Evolutionary conservation across 2,888 invertebrate species (phyloP), one percentile per base, ranked within the genome.

Genomic region (Automeris io): DNA sequence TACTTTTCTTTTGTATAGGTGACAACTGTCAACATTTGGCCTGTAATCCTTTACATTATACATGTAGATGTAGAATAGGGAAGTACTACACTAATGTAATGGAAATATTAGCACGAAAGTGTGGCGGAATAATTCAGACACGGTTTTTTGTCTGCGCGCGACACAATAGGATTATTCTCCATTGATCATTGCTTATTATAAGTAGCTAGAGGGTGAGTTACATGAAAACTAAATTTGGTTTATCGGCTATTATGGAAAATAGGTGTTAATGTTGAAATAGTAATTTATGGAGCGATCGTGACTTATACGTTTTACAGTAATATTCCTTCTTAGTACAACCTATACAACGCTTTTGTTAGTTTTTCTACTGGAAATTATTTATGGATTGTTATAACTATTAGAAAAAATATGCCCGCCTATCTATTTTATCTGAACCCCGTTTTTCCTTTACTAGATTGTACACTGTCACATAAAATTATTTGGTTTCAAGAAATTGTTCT

Each of bases 211-310:
- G 86, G 85, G 85, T 81, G 80, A 69, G 80, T 70, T 73, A 86
- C 85, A 85, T 81, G 85, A 79, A 86, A 86, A 85, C 83, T 81
- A 85, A 86, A 86, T 86, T 86, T 86, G 83, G 85, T 85, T 85
- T 85, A 85, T 85, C 85, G 85, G 77, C 81, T 80, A 80, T 85
- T 85, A 86, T 85, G 86, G 81, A 81, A 82, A 85, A 80, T 83
- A 83, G 83, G 85, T 85, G 86, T 76, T 83, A 82, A 83, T 85
- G 80, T 78, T 70, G 71, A 65, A 74, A 64, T 57, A 68, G 70
- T 78, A 72, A 85, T 86, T 83, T 86, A 86, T 83, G 59, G 66
- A 61, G 41, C 48, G 67, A 73, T 77, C 83, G 82, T 86, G 86
- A 85, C 82, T 81, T 73, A 67, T 69, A 59, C 52, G 59, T 73